Evolutionary conservation across 2,888 invertebrate genomes (phyloP), one percentile per base, ranked within the genome.

Genomic region (Xanthia icteritia): DNA sequence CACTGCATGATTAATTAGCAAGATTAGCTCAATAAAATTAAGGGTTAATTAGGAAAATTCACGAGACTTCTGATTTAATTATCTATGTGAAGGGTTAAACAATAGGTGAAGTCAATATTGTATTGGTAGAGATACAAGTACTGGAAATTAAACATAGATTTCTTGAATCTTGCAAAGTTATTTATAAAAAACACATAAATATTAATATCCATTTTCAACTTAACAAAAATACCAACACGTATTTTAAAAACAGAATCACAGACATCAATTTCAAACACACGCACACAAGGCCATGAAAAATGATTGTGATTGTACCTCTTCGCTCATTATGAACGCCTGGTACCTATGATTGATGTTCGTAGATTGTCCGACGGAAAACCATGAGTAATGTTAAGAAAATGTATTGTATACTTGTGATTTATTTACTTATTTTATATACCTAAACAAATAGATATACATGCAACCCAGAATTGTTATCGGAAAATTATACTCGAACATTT

Each of bases 281-380:
- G 45, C 69, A 75, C 63, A 79, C 86, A 90, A 89, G 90, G 90
- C 86, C 91, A 77, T 73, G 82, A 80, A 82, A 88, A 89, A 84
- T 81, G 83, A 87, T 86, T 83, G 85, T 88, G 86, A 82, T 83
- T 81, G 86, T 81, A 74, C 64, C 89, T 89, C 89, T 76, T 85
- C 61, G 76, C 76, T 87, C 77, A 85, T 88, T 88, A 89, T 90
- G 86, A n/a, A 69, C 71, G 86, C 88, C 88, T 89, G 76, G 90
- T 91, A 90, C 86, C 71, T 77, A 77, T 84, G 86, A 83, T 81
- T 84, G 89, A 89, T 89, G 89, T 76, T 71, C 84, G 77, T 78
- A 85, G 75, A 85, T 84, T 82, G 84, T 84, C 70, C 83, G 70
- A 61, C 67, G 78, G 84, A 86, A 84, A 84, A 84, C 66, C 73